Evolutionary conservation across 2,797 vertebrate genomes (phyloP).

Genomic region (Gallinago solitaria): DNA sequence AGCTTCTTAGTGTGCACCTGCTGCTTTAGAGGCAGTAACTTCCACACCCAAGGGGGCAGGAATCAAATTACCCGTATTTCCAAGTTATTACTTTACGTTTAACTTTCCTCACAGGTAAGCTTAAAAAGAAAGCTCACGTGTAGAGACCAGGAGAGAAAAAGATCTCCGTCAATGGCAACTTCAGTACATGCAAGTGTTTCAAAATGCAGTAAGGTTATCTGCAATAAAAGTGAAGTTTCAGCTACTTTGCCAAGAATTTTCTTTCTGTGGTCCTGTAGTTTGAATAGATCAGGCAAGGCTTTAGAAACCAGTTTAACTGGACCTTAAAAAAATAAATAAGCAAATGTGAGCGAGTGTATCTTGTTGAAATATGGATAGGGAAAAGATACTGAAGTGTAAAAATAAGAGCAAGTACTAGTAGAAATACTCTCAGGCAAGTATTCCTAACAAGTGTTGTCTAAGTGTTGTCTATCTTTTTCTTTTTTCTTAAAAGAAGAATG

Average conservation of each 20-base stretch:
- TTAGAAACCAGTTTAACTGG: constrained; percentile 64
- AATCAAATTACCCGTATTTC: background rate
- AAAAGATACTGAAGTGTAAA: background rate
- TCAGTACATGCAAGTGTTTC: background rate
- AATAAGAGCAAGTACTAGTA: background rate
- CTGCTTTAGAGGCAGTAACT: background rate
- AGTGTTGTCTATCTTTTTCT: too few species aligned
- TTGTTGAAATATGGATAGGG: background rate
- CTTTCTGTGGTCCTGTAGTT: constrained; percentile 5
- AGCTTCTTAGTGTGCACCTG: background rate
- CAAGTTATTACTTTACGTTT: background rate
- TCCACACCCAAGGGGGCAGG: constrained; percentile 49
- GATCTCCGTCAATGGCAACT: background rate
- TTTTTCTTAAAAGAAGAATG: background rate
- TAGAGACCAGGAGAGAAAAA: background rate
- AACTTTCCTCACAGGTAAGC: background rate
- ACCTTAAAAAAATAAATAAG: background rate
- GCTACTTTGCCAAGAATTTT: background rate
- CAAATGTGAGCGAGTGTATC: background rate
- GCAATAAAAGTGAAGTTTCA: background rate
- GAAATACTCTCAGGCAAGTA: accelerated
- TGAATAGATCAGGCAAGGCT: constrained; percentile 6
- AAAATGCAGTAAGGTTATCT: background rate
- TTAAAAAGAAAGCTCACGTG: background rate
- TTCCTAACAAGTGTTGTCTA: background rate